Percentiles rank a stretch among this genome's conserved stretches.
These are phyloP conservation scores for Notiomystis cincta DNA, from an alignment of 2,113 vertebrate genomes.

Conservation along the genomic window DNA sequence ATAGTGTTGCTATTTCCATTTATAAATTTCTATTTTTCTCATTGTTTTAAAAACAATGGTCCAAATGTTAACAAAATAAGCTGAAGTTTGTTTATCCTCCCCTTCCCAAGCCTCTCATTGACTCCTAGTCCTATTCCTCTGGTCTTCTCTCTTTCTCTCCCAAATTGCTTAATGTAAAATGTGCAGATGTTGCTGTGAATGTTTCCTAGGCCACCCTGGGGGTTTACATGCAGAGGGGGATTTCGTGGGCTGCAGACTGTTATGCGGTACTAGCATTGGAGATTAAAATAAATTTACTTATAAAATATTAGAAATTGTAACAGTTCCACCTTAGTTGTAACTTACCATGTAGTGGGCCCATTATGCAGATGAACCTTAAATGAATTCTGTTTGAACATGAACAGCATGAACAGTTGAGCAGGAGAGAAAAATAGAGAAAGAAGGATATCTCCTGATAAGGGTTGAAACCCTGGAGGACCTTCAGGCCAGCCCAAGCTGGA, in stretches of 20 bases:
- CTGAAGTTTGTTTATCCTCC: not conserved
- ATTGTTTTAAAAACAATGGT: not conserved
- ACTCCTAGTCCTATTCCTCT: not conserved
- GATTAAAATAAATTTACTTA: not conserved
- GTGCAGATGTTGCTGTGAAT: not conserved
- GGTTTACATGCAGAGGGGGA: not conserved
- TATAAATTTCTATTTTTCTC: not conserved
- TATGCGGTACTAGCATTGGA: not conserved
- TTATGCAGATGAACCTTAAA: not conserved
- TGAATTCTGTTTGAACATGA: not conserved
- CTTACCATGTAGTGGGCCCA: not conserved
- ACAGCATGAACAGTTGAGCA: not conserved
- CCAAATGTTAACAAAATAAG: not conserved
- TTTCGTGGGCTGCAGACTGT: not conserved
- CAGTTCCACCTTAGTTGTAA: not conserved
- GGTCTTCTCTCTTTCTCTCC: not conserved
- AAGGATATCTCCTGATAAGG: accelerated
- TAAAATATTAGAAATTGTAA: not conserved
- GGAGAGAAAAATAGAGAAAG: not conserved
- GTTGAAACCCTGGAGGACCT: not conserved
- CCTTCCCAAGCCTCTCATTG: not conserved
- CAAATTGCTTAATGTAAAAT: not conserved
- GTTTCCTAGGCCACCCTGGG: not conserved
- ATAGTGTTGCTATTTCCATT: not conserved
- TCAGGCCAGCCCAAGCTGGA: not conserved